Base-by-base conservation (phyloP, 2,113 vertebrate species). In the Nematolebias whitei region DNA sequence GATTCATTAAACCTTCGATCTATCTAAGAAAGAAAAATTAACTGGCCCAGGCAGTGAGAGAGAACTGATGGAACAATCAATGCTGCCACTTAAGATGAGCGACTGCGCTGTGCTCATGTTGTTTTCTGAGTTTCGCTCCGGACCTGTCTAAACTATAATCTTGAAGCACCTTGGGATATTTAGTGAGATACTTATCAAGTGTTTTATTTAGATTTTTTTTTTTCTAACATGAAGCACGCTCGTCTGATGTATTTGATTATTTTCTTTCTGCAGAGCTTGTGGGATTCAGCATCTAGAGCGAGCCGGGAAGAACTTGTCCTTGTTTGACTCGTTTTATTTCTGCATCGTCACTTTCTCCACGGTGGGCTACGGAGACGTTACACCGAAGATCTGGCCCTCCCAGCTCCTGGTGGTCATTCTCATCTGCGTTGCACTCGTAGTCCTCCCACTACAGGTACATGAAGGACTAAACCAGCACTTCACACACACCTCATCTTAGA, bases 281-380 rank as follows among this genome's bases (percentile, higher is more conserved):
- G 98, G 98, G 51, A 98, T 99, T 86, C 97, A 99, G 88, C 98
- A 99, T 45, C 91, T 99, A 35, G 98, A 99, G 90, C 88, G 98
- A 22, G 96, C 97, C 0, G 96, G 97, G 0, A 96, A 95, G 73
- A 93, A 94, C 83, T 92, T 99, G 65, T 89, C 93, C 8, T 88
- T 98, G 61, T 98, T 99, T 74, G 96, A 98, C 16, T 93, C 97
- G 0, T 95, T 99, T 79, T 99, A 99, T 71, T 99, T 99, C 91
- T 99, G 98, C 93, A 98, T 99, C 1, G 98, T 99, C 78, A 99
- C 98, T 52, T 99, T 99, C 90, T 99, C 98, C 68, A 99, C 98
- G 0, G 98, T 99, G 90, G 98, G 98, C 79, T 99, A 97, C 0
- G 97, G 98, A 0, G 98, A 99, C 0, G 96, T 99, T 65, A 99